Conservation (phyloP, 1,140 invertebrate species). For the Anastatus disparis region DNA sequence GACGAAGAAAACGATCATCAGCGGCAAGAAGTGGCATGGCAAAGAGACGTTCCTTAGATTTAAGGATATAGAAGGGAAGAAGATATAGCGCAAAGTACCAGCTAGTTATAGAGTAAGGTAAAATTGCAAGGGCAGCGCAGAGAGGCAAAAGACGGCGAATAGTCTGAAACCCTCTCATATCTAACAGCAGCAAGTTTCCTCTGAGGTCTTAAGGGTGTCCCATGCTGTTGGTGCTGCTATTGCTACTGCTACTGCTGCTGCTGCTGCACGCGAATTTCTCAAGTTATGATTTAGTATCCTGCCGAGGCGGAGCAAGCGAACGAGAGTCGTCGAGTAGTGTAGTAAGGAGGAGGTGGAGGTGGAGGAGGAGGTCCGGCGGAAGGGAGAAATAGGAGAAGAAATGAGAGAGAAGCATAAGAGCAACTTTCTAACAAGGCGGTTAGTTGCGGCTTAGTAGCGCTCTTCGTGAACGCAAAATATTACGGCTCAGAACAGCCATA, state of each 20-base stretch:
- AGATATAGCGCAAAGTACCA: conserved; percentile 34
- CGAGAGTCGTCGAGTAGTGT: conserved; percentile 1
- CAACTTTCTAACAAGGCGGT: conserved; percentile 66
- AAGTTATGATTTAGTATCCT: conserved; percentile 65
- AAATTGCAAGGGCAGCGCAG: conserved; percentile 51
- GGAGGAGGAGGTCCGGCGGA: conserved; percentile 26
- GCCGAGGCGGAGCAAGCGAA: conserved; percentile 38
- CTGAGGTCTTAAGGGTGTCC: conserved; percentile 61
- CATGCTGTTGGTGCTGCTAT: too few species aligned
- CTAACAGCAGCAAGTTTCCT: conserved; percentile 52
- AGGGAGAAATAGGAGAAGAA: conserved; percentile 41
- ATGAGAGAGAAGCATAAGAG: conserved; percentile 43
- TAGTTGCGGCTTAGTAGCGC: conserved; percentile 62
- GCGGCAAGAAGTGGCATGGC: conserved; percentile 2
- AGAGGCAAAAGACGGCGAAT: neutral
- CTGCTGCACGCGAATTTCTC: conserved; percentile 62
- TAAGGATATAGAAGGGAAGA: conserved; percentile 19
- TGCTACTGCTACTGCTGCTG: too few species aligned
- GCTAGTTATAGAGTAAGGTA: conserved; percentile 56
- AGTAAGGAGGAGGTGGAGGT: conserved; percentile 28
- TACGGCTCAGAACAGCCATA: conserved; percentile 40
- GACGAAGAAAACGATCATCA: conserved; percentile 4
- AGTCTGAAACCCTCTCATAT: conserved; percentile 30
- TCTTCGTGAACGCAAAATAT: conserved; percentile 59
- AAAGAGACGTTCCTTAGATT: conserved; percentile 36